These are phyloP conservation scores for Paramisgurnus dabryanus DNA, from an alignment of 2,113 vertebrate genomes.

Conservation along the genomic window DNA sequence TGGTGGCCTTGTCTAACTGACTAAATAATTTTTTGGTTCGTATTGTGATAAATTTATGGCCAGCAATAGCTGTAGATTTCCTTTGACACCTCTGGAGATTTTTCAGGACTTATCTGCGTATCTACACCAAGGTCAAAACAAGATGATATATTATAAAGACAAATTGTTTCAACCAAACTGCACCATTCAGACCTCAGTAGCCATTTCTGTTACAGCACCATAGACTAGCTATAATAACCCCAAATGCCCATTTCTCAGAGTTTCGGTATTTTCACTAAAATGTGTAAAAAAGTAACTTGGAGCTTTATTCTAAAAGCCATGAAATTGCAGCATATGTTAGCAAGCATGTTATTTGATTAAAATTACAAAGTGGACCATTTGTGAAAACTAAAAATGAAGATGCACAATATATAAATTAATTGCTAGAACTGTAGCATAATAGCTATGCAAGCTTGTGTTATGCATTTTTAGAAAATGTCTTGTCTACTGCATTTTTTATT, in stretches of 20 bases:
- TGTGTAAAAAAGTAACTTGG: slow-evolving; percentile 42
- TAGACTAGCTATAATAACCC: slow-evolving; percentile 35
- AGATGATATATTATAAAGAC: slow-evolving; percentile 72
- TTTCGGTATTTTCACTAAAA: slow-evolving; percentile 50
- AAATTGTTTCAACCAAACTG: slow-evolving; percentile 60
- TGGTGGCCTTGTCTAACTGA: slow-evolving; percentile 61
- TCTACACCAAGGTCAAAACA: slow-evolving; percentile 71
- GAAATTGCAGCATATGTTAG: slow-evolving; percentile 44
- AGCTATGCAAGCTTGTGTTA: too few relatives aligned
- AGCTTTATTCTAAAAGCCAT: slow-evolving; percentile 50
- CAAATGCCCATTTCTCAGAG: slow-evolving; percentile 57
- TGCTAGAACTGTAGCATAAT: too few relatives aligned
- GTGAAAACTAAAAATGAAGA: background rate
- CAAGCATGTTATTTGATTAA: background rate
- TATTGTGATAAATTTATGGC: slow-evolving; percentile 73
- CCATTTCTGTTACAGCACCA: slow-evolving; percentile 49
- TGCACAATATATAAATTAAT: background rate
- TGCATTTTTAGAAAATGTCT: too few relatives aligned
- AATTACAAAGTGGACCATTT: background rate
- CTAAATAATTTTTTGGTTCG: slow-evolving; percentile 69
- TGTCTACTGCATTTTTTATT: too few relatives aligned
- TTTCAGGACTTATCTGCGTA: slow-evolving; percentile 65
- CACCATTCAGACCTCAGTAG: slow-evolving; percentile 52
- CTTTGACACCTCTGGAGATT: slow-evolving; percentile 59
- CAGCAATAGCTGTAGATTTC: slow-evolving; percentile 64